A percentile compares a stretch with the other conserved stretches of the same genome.
These are phyloP conservation scores for Aleadryas rufinucha DNA, from an alignment of 2,113 vertebrate species.

Conservation along the genomic window DNA sequence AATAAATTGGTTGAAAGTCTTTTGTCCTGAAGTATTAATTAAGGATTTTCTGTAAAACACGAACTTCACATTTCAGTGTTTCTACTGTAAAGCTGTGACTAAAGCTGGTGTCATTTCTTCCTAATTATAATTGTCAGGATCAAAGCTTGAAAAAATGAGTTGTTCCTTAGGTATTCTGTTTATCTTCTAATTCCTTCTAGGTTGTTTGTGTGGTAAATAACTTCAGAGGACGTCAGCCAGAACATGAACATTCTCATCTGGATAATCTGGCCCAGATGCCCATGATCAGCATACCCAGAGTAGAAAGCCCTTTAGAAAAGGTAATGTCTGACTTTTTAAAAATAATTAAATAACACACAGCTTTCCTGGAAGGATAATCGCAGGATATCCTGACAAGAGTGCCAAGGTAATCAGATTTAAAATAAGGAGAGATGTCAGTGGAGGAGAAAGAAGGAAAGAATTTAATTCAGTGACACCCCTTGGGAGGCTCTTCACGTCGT, in stretches of 20 bases:
- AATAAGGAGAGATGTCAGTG: not conserved
- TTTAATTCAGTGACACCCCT: not conserved
- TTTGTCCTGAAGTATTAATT: conserved; percentile 25
- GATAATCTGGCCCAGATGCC: conserved; percentile 75
- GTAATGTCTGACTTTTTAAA: conserved; percentile 73
- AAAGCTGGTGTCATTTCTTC: conserved; percentile 7
- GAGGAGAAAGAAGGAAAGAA: not conserved
- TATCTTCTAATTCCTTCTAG: conserved; percentile 70
- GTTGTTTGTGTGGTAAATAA: conserved; percentile 97
- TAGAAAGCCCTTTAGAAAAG: conserved; percentile 95
- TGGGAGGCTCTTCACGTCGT: not conserved
- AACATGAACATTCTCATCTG: conserved; percentile 75
- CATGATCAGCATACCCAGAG: conserved; percentile 83
- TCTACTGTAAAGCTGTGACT: not conserved
- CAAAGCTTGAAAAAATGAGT: not conserved
- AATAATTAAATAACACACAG: not conserved
- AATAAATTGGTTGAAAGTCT: not conserved
- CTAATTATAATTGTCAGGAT: not conserved
- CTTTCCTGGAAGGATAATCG: not conserved
- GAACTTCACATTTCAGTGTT: not conserved
- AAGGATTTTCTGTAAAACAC: conserved; percentile 13
- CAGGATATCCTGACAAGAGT: not conserved
- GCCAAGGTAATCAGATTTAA: not conserved
- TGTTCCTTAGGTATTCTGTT: conserved; percentile 14
- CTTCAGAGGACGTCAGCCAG: conserved; percentile 91